Base-by-base conservation (phyloP, 23 tunicate genomes). In the Ascidia mentula region DNA sequence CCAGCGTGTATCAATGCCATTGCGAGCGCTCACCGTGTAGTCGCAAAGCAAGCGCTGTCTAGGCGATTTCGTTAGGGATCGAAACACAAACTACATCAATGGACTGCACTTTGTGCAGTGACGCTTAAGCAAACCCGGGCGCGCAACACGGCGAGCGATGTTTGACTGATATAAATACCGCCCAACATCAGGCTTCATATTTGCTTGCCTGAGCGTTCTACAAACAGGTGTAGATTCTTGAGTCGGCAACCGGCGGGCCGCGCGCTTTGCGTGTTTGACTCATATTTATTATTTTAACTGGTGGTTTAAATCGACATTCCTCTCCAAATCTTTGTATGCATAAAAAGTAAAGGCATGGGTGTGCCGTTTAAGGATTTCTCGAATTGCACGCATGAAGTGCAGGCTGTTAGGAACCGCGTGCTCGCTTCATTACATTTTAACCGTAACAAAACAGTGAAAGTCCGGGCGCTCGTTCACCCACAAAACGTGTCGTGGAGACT, bases 111-210 rank as follows among this genome's bases (percentile, higher is more conserved):
- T 53, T 53, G 24, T 28, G 28, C 28, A 20, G 65, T 53, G 65
- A 53, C 65, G 65, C n/a, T 5, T 20, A 53, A 53, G 65, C 65
- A 20, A 53, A 53, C 65, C 22, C 65, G 65, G 28, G 65, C 28
- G 65, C 24, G 22, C 24, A 53, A 53, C 65, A 53, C 22, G 65
- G 28, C 13, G 22, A 1, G 65, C 24, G 65, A 53, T 53, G 65
- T 53, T 53, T 53, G 65, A 53, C 65, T 53, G 65, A 53, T 53
- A 53, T 53, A 53, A 53, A 53, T 53, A 53, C 65, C 65, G 24
- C 22, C 65, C 28, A 53, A 53, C 65, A 53, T 53, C 65, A 53
- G 65, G 65, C 65, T 42, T 42, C 15, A 53, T 53, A 53, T 53
- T 53, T 53, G 65, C 65, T 53, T 53, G 24, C 65, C 65, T 53